Base-by-base conservation (phyloP, 2,888 invertebrate species). In the Oeneis ivallda region DNA sequence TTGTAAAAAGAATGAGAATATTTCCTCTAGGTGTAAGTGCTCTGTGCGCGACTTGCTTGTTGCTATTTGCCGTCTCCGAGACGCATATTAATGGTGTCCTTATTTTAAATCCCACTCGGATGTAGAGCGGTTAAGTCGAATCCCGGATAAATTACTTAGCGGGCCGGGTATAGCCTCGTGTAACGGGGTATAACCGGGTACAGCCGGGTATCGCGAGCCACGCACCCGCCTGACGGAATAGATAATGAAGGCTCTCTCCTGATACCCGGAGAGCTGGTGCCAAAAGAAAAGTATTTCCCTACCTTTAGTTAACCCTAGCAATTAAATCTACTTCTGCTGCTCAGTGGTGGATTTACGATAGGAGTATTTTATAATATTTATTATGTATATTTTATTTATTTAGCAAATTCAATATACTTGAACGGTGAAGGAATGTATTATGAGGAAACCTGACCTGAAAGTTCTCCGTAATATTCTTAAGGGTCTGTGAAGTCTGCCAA, bases 71-170 rank as follows among this genome's bases (percentile, higher is more conserved):
- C 79, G 74, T 77, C 76, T 77, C 76, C 79, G 79, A 74, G 74
- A 83, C 84, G 86, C 84, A 84, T 85, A 86, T 86, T 86, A 86
- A 86, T 85, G 82, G 76, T 76, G 79, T 82, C 82, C 81, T 86
- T 85, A 85, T 82, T 85, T 85, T 83, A 85, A 84, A 84, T 83
- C 84, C 83, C 74, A 76, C 72, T 67, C 73, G 79, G 82, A 79
- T 81, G 80, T 80, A 75, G 79, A 80, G 82, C 77, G 84, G 84
- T 84, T 83, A 79, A 84, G 81, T 82, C 81, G 81, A 83, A 85
- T 79, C 84, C 82, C 79, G 83, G 87, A 82, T 86, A 83, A 86
- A 87, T 87, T 85, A 85, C 83, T 84, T 81, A 82, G 81, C 76
- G 77, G 75, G 72, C 68, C 68, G 76, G 75, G 72, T 70, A 71